Base-by-base conservation (phyloP, 1,140 invertebrate species). In the Dendrolimus kikuchii region DNA sequence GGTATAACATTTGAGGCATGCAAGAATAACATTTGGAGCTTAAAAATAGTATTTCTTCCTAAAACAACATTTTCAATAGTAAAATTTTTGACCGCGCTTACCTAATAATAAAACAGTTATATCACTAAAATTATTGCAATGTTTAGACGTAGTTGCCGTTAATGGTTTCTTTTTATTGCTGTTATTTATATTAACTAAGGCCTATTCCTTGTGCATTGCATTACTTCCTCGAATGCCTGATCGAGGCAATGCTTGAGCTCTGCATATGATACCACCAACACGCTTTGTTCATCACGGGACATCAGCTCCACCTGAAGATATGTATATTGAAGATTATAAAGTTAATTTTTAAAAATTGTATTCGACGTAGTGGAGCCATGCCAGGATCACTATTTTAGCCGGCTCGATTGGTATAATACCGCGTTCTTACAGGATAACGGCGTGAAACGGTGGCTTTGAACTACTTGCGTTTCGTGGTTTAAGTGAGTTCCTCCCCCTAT, bases 221-320 rank as follows among this genome's bases (percentile, higher is more conserved):
- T 75, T 55, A 98, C 84, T 81, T 99, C 96, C 46, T 91, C 90
- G 88, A 98, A 99, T 38, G 97, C 95, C 68, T 94, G 92, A 76
- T 99, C 96, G 73, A 99, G 91, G 88, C 96, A 98, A 73, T 95
- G 94, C 86, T 98, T 98, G 61, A 99, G 88, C 87, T 99, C 98
- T 38, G 94, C 92, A 83, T 97, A 99, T 59, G 94, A 95, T 51
- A 99, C 96, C 55, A 99, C 95, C 54, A 99, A 89, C 51, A 99
- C 92, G 86, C 96, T 99, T 82, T 98, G 95, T 81, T 97, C 97
- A 85, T 99, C 97, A 51, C 97, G 90, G 1, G 97, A 98, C 91
- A 97, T 96, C 57, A 99, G 89, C 86, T 96, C 96, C 71, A 99
- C 94, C 93, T 98, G 73, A 2, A 6, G 7, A 51, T 7, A 42